Conservation (phyloP, 2,797 vertebrate species). For the Odontamblyopus lacepedii region DNA sequence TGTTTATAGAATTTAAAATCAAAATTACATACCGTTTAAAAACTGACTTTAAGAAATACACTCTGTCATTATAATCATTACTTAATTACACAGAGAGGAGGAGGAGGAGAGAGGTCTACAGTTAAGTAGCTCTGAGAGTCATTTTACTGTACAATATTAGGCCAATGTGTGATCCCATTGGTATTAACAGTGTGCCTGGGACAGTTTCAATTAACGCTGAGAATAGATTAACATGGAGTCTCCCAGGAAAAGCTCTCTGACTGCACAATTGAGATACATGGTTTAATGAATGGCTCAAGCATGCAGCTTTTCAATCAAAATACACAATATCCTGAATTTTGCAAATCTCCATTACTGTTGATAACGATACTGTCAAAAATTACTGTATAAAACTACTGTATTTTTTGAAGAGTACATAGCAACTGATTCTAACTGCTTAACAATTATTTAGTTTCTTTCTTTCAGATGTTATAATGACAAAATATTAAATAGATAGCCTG, state of each 20-base stretch:
- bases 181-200: constrained; percentile 25
- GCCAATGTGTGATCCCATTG: constrained; percentile 19
- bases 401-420: neutral
- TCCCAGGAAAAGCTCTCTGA: constrained; percentile 47
- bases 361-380: neutral
- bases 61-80: neutral
- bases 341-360: neutral
- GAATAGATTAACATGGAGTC: constrained; percentile 33
- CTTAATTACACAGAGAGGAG: neutral
- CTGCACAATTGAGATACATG: constrained; percentile 34
- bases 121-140: neutral
- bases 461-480: neutral
- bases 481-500: neutral
- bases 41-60: too few relatives aligned
- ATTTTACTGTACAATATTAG: constrained; percentile 6
- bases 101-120: too few relatives aligned
- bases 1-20: too few relatives aligned
- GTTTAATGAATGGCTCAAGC: constrained; percentile 35
- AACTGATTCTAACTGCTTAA: neutral
- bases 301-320: constrained; percentile 44
- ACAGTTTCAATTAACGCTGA: constrained; percentile 44
- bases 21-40: too few relatives aligned
- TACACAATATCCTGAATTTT: neutral
- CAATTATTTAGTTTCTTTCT: neutral
- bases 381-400: neutral